Evolutionary conservation across 2,888 invertebrate genomes (phyloP), one percentile per base, ranked within the genome.

Genomic region (Dryobotodes eremita): DNA sequence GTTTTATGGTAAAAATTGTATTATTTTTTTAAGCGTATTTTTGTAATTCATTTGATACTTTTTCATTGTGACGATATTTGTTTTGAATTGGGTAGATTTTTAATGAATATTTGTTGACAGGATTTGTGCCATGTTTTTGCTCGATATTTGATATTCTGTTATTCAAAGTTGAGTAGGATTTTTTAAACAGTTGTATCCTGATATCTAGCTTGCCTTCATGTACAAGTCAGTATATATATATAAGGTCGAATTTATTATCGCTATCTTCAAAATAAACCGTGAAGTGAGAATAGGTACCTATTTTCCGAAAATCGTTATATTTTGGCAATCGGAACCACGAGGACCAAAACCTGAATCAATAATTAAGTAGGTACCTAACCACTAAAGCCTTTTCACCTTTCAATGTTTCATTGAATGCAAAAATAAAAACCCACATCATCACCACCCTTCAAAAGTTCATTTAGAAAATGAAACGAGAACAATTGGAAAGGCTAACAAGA

Each of bases 391-490:
- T 50, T 68, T 26, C 15, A 71, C 20, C 2, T 23, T 62, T 55
- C 36, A 71, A 71, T 64, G 8, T n/a, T 11, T 7, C 2, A 46
- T 17, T 26, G 1, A 71, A 36, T 23, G 0, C 10, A 53, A 77
- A 71, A 55, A 3, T 20, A 59, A 66, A 10, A 73, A 55, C n/a
- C 13, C 20, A 62, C 5, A 31, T 53, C 13, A 68, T 31, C 3
- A 31, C 0, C 5, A 68, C 6, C 26, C 1, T 73, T 42, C 11
- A 36, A 46, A 6, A 15, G 4, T 55, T 36, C 15, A 77, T 73
- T 69, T 71, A 77, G 6, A n/a, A 72, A 78, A 68, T 50, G 42
- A 80, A 78, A 70, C 46, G 48, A 20, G 42, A 68, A 68, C 20
- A 48, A 71, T 68, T 64, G 48, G 36, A 55, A 71, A 71, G 4